These are phyloP conservation scores for Leiothrix lutea DNA, from an alignment of 2,113 vertebrate genomes.

Conservation along the genomic window DNA sequence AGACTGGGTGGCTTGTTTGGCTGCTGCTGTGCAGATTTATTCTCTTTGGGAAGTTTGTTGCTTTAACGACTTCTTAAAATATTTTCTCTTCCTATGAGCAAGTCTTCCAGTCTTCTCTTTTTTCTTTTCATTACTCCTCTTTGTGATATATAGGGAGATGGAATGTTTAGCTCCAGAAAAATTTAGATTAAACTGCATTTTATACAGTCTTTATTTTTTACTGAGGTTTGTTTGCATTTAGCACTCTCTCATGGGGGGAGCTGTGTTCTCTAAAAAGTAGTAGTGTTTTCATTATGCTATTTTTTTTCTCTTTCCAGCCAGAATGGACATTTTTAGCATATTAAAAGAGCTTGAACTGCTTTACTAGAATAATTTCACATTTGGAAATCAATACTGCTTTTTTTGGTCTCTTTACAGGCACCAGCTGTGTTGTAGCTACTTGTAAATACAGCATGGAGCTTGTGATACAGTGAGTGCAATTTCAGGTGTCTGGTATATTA, in stretches of 20 bases:
- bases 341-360: background rate
- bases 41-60: background rate
- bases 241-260: background rate
- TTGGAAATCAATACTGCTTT: background rate
- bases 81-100: background rate
- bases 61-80: conserved; percentile 28
- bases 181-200: conserved; percentile 13
- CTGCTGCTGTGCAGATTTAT: conserved; percentile 7
- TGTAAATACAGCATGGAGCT: background rate
- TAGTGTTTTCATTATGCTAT: background rate
- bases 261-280: background rate
- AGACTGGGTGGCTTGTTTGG: background rate
- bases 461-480: background rate
- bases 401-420: background rate
- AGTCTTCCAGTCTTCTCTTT: background rate
- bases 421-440: background rate
- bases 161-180: background rate
- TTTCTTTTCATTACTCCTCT: background rate
- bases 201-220: background rate
- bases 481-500: background rate
- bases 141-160: background rate
- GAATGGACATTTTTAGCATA: background rate
- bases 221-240: conserved; percentile 16
- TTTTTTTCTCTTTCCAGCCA: background rate
- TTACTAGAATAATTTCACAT: background rate